Base-by-base conservation (phyloP, 2,888 invertebrate species). In the Ectemnius lituratus region DNA sequence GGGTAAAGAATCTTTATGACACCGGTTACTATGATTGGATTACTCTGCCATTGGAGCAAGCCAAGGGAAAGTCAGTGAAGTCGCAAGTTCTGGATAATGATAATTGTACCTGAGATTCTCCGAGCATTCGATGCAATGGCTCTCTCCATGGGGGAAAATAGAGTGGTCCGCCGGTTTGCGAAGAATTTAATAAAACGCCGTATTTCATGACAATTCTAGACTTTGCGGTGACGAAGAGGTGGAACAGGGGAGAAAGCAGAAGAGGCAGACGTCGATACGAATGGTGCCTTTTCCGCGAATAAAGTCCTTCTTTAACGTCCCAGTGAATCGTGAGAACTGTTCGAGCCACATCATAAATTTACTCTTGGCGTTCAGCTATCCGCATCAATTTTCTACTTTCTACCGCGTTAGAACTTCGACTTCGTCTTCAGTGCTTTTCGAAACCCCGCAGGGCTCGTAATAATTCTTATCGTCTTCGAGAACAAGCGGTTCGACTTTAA, bases 331-430 rank as follows among this genome's bases (percentile, higher is more conserved):
- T 84, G 80, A 73, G 81, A 84, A 84, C 77, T 64, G 61, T 59
- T 67, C 61, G 67, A 68, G 56, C 78, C 59, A 70, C 64, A 68
- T 75, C 82, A 70, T 82, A 79, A 82, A 76, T 83, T 83, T 63
- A 16, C 73, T 64, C 37, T 37, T 8, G 60, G 58, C 67, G 70
- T 61, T 68, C 77, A 62, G 63, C 74, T 73, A 72, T 81, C 72
- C 73, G 75, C 77, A 60, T 81, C 68, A 72, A 71, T 76, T 75
- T 78, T 81, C 75, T 67, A 67, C 74, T 82, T 75, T 70, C 76
- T 67, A 73, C 49, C 69, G 56, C 56, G 76, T 68, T 74, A 66
- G 28, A 37, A 37, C 8, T 37, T 37, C 37, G 37, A 37, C 37
- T 37, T 37, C 8, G 37, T 2, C 23, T 18, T 67, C 52, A 18